Conservation (phyloP, 2,888 invertebrate species). For the Magallana nippona region DNA sequence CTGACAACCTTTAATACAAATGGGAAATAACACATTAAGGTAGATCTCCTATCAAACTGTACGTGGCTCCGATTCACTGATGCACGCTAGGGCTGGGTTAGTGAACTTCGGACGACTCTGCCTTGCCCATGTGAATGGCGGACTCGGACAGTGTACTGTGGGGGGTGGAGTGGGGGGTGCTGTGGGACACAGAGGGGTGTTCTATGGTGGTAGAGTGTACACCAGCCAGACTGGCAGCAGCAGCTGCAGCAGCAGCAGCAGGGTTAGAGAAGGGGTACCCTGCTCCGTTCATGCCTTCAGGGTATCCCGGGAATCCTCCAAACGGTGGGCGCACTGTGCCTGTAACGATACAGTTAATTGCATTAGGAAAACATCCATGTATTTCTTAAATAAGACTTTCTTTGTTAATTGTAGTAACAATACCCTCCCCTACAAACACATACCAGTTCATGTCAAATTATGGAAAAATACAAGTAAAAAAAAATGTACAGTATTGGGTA, state of each 20-base stretch:
- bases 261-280: slow-evolving; percentile 71
- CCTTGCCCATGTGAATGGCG: slow-evolving; percentile 70
- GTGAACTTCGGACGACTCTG: slow-evolving; percentile 69
- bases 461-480: too few relatives aligned
- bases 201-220: slow-evolving; percentile 76
- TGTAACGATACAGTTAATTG: slow-evolving; percentile 37
- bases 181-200: slow-evolving; percentile 70
- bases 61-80: background rate
- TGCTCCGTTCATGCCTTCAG: slow-evolving; percentile 74
- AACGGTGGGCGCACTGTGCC: slow-evolving; percentile 62
- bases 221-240: slow-evolving; percentile 66
- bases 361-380: too few relatives aligned
- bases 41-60: background rate
- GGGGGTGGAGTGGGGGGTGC: slow-evolving; percentile 69
- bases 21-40: slow-evolving; percentile 31
- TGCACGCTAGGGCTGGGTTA: slow-evolving; percentile 38
- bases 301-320: slow-evolving; percentile 63
- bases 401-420: too few relatives aligned
- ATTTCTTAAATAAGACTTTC: too few relatives aligned
- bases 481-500: too few relatives aligned
- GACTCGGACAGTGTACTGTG: slow-evolving; percentile 73
- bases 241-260: slow-evolving; percentile 71
- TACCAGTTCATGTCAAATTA: too few relatives aligned
- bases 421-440: too few relatives aligned
- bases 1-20: slow-evolving; percentile 24